Base-by-base conservation (phyloP, 2,888 invertebrate genomes). In the Sycophila texana region DNA sequence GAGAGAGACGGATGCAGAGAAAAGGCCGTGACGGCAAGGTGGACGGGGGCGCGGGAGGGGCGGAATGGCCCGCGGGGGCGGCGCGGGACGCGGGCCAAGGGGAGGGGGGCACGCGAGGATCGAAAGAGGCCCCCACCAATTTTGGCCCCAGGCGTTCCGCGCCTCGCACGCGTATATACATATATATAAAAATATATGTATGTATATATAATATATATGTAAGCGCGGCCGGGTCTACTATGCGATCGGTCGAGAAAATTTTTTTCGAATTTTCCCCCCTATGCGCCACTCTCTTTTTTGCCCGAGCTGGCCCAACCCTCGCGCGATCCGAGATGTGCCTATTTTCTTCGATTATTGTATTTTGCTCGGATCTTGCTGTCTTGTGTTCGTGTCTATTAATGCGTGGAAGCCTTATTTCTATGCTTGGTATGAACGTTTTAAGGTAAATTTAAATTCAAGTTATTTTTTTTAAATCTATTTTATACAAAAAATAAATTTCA, bases 1-100 rank as follows among this genome's bases (percentile, higher is more conserved):
- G 26, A 58, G 60, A 58, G 74, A 61, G 49, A 55, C n/a, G 53
- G 49, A 65, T n/a, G 53, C 58, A 72, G 16, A 65, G 68, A 79
- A 58, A 79, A 79, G 60, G 72, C 49, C 70, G 16, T 72, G 76
- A 67, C 58, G 72, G 66, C 61, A 71, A 80, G 74, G 74, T 67
- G 78, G 63, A 68, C 53, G 67, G 67, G 66, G 20, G 49, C 7
- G 53, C 22, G 57, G 55, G 39, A 39, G 51, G 51, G 39, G 53
- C 39, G 20, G 55, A 60, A 73, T 66, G n/a, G 66, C 72, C 61
- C 26, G 53, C 61, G 73, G 76, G 63, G 55, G 55, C 47, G 39
- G 60, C 39, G 39, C 39, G 30, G 20, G 51, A 49, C 61, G 63
- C 13, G n/a, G 39, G 39, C 39, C 39, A 39, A 39, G 20, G n/a